Conservation (phyloP, 2,888 invertebrate species). For the Sesia apiformis region DNA sequence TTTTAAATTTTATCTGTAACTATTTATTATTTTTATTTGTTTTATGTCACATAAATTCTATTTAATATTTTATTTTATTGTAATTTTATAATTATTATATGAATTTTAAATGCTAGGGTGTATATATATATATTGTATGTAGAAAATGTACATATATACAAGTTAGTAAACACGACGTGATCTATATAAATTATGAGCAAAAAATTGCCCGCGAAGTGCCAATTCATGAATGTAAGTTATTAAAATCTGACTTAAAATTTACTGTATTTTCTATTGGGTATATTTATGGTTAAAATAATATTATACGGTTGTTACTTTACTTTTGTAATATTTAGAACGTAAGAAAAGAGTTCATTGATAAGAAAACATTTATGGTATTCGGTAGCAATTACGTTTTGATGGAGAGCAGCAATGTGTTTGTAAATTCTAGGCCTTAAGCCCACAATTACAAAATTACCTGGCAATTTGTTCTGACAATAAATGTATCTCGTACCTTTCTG, state of each 20-base stretch:
- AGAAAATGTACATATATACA: neutral
- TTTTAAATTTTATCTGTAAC: conserved; percentile 7
- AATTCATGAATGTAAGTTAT: neutral
- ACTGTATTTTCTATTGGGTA: neutral
- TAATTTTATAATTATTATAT: neutral
- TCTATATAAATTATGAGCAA: neutral
- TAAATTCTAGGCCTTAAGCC: neutral
- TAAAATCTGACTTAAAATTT: neutral
- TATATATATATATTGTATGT: neutral
- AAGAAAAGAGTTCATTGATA: neutral
- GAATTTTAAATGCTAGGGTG: neutral
- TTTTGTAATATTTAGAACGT: neutral
- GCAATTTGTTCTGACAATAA: neutral
- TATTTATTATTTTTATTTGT: neutral
- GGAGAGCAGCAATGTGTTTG: neutral
- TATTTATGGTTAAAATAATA: neutral
- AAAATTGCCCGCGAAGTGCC: neutral
- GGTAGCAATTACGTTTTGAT: neutral
- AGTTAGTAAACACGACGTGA: neutral
- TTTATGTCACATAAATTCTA: conserved; percentile 1
- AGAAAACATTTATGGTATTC: neutral
- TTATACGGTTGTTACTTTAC: neutral
- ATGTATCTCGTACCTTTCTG: neutral
- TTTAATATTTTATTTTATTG: neutral
- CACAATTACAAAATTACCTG: neutral